These are phyloP conservation scores for Eupeodes luniger DNA, from an alignment of 2,888 invertebrate species.

Conservation along the genomic window DNA sequence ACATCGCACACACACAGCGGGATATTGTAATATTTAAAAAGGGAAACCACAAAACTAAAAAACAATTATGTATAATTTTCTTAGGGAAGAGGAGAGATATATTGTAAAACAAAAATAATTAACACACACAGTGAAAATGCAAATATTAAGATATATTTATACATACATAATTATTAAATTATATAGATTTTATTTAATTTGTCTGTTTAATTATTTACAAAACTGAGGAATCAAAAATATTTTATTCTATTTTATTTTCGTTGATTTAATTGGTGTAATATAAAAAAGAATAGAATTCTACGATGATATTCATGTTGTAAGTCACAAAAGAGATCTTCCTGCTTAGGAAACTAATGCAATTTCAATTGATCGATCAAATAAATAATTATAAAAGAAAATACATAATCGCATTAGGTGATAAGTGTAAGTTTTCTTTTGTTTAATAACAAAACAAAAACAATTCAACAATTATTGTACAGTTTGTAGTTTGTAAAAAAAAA, in stretches of 20 bases:
- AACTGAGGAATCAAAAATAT: constrained; percentile 28
- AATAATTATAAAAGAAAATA: constrained; percentile 17
- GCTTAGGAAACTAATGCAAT: constrained; percentile 68
- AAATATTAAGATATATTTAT: constrained; percentile 60
- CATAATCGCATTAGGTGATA: constrained; percentile 51
- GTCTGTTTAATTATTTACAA: constrained; percentile 40
- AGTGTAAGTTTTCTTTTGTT: constrained; percentile 15
- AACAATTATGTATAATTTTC: constrained; percentile 22
- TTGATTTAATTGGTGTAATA: constrained; percentile 50
- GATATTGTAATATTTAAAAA: constrained; percentile 46
- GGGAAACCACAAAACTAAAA: constrained; percentile 34
- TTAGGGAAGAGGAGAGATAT: not conserved
- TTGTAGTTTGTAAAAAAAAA: constrained; percentile 43
- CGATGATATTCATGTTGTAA: constrained; percentile 34
- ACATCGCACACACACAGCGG: constrained; percentile 44
- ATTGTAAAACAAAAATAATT: not conserved
- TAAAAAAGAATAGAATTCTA: constrained; percentile 25
- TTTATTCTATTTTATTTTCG: constrained; percentile 50
- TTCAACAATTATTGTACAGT: constrained; percentile 48
- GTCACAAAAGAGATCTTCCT: constrained; percentile 53
- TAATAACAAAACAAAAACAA: constrained; percentile 22
- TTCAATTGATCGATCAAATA: constrained; percentile 16
- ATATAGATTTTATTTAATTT: constrained; percentile 44
- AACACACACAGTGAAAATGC: constrained; percentile 60
- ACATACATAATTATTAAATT: constrained; percentile 51